A percentile compares a stretch with the other conserved stretches of the same genome.
These are phyloP conservation scores for Boloria euphrosyne DNA, from an alignment of 2,888 invertebrate species.

Conservation along the genomic window DNA sequence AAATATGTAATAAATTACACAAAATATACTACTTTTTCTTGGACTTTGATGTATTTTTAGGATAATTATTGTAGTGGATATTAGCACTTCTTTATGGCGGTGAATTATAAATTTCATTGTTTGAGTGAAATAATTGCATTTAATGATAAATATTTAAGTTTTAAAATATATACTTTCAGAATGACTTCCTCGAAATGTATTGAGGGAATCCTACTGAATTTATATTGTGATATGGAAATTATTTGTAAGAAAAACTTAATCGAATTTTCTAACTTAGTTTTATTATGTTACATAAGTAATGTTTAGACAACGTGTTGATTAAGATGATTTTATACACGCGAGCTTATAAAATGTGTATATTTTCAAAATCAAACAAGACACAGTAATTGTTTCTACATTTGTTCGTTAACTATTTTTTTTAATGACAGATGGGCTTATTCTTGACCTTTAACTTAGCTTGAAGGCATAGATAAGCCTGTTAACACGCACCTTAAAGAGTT, in stretches of 20 bases:
- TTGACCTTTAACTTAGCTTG: too few species aligned
- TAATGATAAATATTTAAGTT: conserved; percentile 4
- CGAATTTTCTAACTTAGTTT: conserved; percentile 6
- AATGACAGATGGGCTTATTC: too few species aligned
- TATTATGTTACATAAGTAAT: conserved; percentile 1
- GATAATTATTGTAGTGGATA: background rate
- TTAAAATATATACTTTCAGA: conserved; percentile 74
- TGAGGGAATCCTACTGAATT: conserved; percentile 79
- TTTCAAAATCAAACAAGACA: background rate
- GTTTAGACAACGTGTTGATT: background rate
- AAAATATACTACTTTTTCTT: too few species aligned
- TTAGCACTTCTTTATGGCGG: background rate
- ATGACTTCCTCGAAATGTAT: conserved; percentile 68
- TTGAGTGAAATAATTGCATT: background rate
- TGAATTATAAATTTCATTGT: background rate
- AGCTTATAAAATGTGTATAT: too few species aligned
- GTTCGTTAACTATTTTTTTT: too few species aligned
- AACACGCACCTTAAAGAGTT: too few species aligned
- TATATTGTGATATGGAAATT: conserved; percentile 66
- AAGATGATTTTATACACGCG: conserved; percentile 2
- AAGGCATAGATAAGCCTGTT: too few species aligned
- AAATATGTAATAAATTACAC: too few species aligned
- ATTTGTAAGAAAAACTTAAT: conserved; percentile 24
- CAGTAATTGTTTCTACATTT: too few species aligned
- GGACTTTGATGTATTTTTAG: background rate